These are phyloP conservation scores for Bellardia bayeri DNA, from an alignment of 2,888 invertebrate species.

Conservation along the genomic window DNA sequence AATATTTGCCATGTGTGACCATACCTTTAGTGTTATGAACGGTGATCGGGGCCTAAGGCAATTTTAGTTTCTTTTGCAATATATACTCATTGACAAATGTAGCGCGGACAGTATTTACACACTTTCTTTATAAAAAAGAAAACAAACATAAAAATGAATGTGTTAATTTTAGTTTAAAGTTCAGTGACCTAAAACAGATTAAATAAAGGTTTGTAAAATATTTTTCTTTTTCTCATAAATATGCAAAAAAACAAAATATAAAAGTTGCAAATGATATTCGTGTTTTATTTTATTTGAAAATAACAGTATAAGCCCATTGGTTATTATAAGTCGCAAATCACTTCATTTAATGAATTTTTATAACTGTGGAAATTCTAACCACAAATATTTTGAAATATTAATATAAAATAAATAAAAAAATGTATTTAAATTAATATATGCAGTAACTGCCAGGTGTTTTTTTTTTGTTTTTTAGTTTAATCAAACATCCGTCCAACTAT, in stretches of 20 bases:
- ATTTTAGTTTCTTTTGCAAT: too few species aligned
- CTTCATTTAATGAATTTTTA: not conserved
- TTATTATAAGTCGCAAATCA: too few species aligned
- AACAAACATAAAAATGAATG: not conserved
- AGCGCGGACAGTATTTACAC: not conserved
- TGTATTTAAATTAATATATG: not conserved
- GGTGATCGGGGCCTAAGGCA: too few species aligned
- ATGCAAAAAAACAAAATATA: not conserved
- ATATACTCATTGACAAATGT: too few species aligned
- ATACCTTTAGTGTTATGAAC: too few species aligned
- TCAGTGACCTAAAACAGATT: constrained; percentile 4
- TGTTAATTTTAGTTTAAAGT: constrained; percentile 32
- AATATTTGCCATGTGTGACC: too few species aligned
- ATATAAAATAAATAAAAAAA: too few species aligned
- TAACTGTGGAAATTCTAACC: not conserved
- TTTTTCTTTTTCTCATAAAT: constrained; percentile 20
- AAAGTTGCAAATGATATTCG: not conserved
- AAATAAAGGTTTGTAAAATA: not conserved
- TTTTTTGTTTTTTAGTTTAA: not conserved
- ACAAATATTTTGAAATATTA: too few species aligned
- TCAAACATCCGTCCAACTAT: not conserved
- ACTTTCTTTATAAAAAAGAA: not conserved
- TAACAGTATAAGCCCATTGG: not conserved
- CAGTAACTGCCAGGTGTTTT: constrained; percentile 4
- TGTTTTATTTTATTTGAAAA: not conserved